Base-by-base conservation (phyloP, 2,888 invertebrate genomes). In the Plagiodera versicolora region DNA sequence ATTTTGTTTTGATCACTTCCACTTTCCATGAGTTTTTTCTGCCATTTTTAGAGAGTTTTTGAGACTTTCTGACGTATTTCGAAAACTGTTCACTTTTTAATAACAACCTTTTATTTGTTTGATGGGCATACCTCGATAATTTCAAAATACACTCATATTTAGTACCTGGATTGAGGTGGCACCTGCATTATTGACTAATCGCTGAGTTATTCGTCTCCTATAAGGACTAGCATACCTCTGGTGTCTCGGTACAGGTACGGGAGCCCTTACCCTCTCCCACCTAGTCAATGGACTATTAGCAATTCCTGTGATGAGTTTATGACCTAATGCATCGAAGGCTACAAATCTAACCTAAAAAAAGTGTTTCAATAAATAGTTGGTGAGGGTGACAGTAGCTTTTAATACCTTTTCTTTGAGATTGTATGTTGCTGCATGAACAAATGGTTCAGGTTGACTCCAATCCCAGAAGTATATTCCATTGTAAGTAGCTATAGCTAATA, bases 381-480 rank as follows among this genome's bases (percentile, higher is more conserved):
- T n/a, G n/a, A n/a, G n/a, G n/a, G n/a, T n/a, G n/a, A n/a, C n/a
- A n/a, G n/a, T n/a, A n/a, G n/a, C n/a, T n/a, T n/a, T 24, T 3
- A 24, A 5, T 60, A 94, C 90, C 87, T 91, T 91, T 79, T 94
- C 93, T 79, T 88, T 89, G 18, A 87, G 84, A 76, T 86, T 87
- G 64, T 84, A 85, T n/a, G 94, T 94, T 30, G 86, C 84, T 61
- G 90, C 87, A 74, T 87, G 87, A 52, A 89, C 88, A 75, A 91
- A 90, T 0, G 91, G 91, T 59, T 88, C 85, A 1, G 89, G 85
- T 70, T 87, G 86, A 72, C 87, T 88, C 94, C 94, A 94, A 75
- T 94, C 92, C 94, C 94, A 95, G 79, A 94, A 93, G 76, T 91
- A 89, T 8, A 95, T 83, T 77, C 91, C 89, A 82, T 93, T 93